Conservation (phyloP, 2,113 vertebrate species). For the Pteropus alecto region DNA sequence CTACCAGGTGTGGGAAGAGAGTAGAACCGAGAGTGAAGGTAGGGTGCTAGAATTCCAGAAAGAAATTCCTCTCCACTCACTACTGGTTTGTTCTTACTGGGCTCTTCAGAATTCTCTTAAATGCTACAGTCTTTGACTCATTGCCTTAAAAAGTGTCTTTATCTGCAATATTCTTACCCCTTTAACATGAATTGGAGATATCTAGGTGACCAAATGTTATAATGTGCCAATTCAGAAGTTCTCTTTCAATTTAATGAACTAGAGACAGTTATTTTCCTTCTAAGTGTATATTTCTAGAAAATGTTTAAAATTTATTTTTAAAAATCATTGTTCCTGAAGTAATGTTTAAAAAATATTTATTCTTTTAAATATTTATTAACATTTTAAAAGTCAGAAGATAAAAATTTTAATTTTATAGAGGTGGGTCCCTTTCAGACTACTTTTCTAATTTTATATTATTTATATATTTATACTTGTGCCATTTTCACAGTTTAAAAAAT, state of each 20-base stretch:
- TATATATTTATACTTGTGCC: not conserved
- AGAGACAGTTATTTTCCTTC: not conserved
- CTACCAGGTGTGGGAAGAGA: not conserved
- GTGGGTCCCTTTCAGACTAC: not conserved
- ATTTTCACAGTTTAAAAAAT: not conserved
- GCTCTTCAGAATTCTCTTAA: not conserved
- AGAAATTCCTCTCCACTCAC: not conserved
- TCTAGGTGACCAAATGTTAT: not conserved
- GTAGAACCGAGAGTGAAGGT: not conserved
- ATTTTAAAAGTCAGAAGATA: slow-evolving; percentile 7
- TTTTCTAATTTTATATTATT: not conserved
- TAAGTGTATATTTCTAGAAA: not conserved
- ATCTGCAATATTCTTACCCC: not conserved
- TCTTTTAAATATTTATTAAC: slow-evolving; percentile 9
- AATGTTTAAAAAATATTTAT: not conserved
- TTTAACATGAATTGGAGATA: not conserved
- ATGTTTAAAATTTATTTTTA: not conserved
- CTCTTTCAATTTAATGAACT: slow-evolving; percentile 7
- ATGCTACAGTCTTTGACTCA: not conserved
- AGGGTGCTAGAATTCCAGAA: not conserved
- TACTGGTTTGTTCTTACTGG: not conserved
- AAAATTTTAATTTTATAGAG: not conserved
- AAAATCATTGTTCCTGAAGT: not conserved
- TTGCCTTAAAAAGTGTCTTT: not conserved
- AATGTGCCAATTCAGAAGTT: not conserved